Base-by-base conservation (phyloP, 1,140 invertebrate species). In the Eulimnadia texana region DNA sequence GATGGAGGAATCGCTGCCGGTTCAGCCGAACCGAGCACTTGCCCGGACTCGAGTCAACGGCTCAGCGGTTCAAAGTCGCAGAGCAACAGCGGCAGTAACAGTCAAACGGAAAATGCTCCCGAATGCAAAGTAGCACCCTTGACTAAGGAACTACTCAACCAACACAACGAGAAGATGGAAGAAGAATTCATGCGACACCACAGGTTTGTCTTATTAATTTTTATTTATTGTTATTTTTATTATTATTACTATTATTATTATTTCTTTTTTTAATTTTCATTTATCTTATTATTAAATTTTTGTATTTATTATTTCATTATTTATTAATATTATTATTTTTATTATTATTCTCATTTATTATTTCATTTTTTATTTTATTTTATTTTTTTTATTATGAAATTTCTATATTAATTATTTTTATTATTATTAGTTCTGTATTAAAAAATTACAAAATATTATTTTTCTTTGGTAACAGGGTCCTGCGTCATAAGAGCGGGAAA, bases 81-180 rank as follows among this genome's bases (percentile, higher is more conserved):
- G 22, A 53, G 52, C n/a, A 16, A 59, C 28, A 63, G 56, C 25
- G 29, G 28, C 33, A 63, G 50, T 50, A 58, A 28, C 22, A 61
- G 50, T 63, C 67, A 47, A 69, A 67, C 70, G 69, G 67, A 66
- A 59, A 65, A 62, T 23, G 50, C n/a, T 50, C 58, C 11, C 25
- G 58, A 64, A 42, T 50, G 65, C 11, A 65, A 54, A 13, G 49
- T 56, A 2, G 59, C 54, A 3, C 61, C 28, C 47, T 47, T 62
- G n/a, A 56, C 47, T 22, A 63, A 56, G 23, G 49, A 42, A 24
- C 50, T 42, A 64, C 50, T 66, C 61, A 67, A 60, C 57, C 81
- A 80, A 64, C 85, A 87, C 66, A 87, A 86, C 69, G 81, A 84
- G 64, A 79, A 85, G 57, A 88, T 87, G 84, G 83, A 87, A 68